Evolutionary conservation across 2,888 invertebrate genomes (phyloP).

Genomic region (Gandaritis pyraliata): DNA sequence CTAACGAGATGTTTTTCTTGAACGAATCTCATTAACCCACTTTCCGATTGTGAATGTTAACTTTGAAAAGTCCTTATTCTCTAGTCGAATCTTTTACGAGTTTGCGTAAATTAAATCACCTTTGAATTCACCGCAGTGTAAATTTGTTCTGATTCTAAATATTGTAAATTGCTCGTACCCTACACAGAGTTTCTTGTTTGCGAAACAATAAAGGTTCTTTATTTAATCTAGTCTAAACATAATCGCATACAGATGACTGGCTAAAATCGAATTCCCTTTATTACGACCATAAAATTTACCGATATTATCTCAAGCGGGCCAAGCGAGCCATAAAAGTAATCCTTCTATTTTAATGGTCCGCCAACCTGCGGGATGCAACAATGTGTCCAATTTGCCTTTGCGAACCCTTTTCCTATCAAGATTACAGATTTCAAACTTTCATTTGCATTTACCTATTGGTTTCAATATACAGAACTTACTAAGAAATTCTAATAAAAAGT

Average conservation of each 20-base stretch:
- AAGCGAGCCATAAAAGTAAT: slow-evolving; percentile 80
- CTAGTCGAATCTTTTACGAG: slow-evolving; percentile 73
- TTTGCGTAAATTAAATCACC: slow-evolving; percentile 71
- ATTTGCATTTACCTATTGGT: slow-evolving; percentile 46
- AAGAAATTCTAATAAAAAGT: slow-evolving; percentile 11
- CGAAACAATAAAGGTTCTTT: slow-evolving; percentile 50
- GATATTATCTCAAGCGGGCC: slow-evolving; percentile 81
- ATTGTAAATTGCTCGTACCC: slow-evolving; percentile 40
- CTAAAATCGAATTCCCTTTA: slow-evolving; percentile 82
- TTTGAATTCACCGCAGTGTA: slow-evolving; percentile 38
- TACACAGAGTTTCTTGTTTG: slow-evolving; percentile 38
- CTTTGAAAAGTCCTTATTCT: slow-evolving; percentile 76
- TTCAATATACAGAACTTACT: background rate
- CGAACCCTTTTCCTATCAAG: slow-evolving; percentile 52
- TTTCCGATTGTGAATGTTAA: slow-evolving; percentile 82
- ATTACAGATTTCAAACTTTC: slow-evolving; percentile 50
- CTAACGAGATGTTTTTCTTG: slow-evolving; percentile 85
- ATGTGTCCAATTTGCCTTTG: slow-evolving; percentile 69
- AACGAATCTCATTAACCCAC: slow-evolving; percentile 83
- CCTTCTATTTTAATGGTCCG: slow-evolving; percentile 80
- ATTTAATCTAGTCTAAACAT: slow-evolving; percentile 62
- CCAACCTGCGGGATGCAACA: slow-evolving; percentile 79
- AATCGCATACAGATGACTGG: slow-evolving; percentile 78
- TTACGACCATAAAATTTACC: slow-evolving; percentile 80
- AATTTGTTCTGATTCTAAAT: slow-evolving; percentile 10